Base-by-base conservation (phyloP, 2,888 invertebrate species). In the Mactromeris polynyma region DNA sequence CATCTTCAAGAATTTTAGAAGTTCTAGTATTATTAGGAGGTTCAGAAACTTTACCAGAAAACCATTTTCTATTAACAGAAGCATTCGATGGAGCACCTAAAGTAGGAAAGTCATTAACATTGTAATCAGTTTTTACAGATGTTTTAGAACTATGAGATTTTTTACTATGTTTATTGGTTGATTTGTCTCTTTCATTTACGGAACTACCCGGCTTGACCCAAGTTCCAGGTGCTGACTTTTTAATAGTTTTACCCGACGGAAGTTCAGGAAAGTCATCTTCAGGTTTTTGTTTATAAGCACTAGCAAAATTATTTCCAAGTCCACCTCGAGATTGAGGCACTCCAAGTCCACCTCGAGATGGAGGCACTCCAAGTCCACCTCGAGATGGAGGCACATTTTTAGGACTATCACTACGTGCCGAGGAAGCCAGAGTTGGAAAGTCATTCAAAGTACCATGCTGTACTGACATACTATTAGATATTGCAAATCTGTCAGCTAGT, bases 61-160 rank as follows among this genome's bases (percentile, higher is more conserved):
- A 86, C 90, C 92, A 92, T 42, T 86, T 86, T 31, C 42, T 73
- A 73, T 69, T 83, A 69, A 38, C 36, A 9, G 42, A 31, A 46
- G 54, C 26, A 73, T 83, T 73, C 4, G 73, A 26, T 11, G 88
- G 88, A 4, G 89, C 90, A 21, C 92, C 93, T 95, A 96, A 79
- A 96, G 96, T 17, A 97, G 97, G 54, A 89, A 96, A 96, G 73
- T 96, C 96, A 64, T 95, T 92, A 38, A 95, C 95, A 78, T 86
- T 83, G 51, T 89, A 78, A 26, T 38, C n/a, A 40, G n/a, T 73
- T 9, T 58, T 11, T 36, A 38, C 21, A 42, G 64, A n/a, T 9
- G 54, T 26, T 19, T 83, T 82, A 54, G 81, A 85, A 11, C 54
- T 40, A 36, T 38, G 40, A 40, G 40, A 40, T 54, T 79, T 80